A percentile compares a stretch with the other conserved stretches of the same genome.
Conservation (phyloP, 2,888 invertebrate species). For the Heliconius aoede region DNA sequence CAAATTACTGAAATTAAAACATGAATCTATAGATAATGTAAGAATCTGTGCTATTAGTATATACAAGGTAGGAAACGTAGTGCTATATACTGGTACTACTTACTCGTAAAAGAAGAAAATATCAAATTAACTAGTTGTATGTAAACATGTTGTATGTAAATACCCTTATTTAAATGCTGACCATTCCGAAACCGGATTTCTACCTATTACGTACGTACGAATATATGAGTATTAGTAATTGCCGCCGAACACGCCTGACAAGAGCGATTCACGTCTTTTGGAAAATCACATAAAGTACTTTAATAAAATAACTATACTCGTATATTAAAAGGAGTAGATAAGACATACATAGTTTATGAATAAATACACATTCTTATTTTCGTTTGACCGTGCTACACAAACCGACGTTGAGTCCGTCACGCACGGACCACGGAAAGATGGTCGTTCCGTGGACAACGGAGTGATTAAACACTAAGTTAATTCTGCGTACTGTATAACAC, state of each 20-base stretch:
- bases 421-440: no score
- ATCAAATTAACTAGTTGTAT: no score
- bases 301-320: not conserved
- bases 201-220: slow-evolving; percentile 5
- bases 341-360: not conserved
- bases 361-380: no score
- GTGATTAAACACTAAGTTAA: not conserved
- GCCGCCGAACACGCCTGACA: slow-evolving; percentile 10
- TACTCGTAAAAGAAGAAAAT: no score
- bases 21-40: no score
- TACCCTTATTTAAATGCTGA: slow-evolving; percentile 12
- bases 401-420: not conserved
- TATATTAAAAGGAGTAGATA: not conserved
- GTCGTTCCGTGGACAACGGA: no score
- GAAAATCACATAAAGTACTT: not conserved
- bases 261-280: not conserved
- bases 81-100: no score
- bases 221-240: slow-evolving; percentile 18
- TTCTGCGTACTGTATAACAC: not conserved
- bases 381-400: not conserved
- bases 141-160: slow-evolving; percentile 8
- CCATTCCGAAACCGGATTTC: slow-evolving; percentile 22
- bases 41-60: no score
- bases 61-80: no score
- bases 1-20: not conserved